Evolutionary conservation across 2,888 invertebrate species (phyloP), one percentile per base, ranked within the genome.

Genomic region (Osedax fenrisi): DNA sequence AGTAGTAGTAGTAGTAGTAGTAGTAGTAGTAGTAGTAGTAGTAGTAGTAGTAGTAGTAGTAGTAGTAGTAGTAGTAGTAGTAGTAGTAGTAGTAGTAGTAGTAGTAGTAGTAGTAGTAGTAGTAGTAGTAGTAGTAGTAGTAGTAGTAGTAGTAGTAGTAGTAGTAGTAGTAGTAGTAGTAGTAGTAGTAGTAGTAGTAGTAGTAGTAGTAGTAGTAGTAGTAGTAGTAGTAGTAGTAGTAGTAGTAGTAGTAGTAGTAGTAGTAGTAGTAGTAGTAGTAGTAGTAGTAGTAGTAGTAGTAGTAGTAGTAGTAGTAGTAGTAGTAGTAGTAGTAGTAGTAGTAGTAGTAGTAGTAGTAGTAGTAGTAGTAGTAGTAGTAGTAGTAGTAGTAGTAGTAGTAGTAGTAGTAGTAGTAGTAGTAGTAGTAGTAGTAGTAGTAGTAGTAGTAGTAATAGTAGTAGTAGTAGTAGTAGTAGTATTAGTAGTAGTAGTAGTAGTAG

Each of bases 61-160:
- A 71, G 71, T 71, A 71, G 71, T 71, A 71, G 71, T 71, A 71
- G 61, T 71, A 71, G 62, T 56, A 71, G 61, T 71, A 71, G 61
- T 71, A 71, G 61, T 71, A 71, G 61, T 71, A 71, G 10, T 61
- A 61, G 26, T 75, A 75, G 27, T 75, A 75, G 25, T 75, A 75
- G 74, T 75, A 75, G 74, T 75, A 75, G 27, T 75, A 61, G 74
- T 75, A 75, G 27, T 75, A 75, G 23, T 75, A 75, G 25, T 75
- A 75, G 27, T 75, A 75, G 27, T 75, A 75, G 74, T 75, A 75
- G 27, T 75, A 75, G 27, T 75, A 75, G 27, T 75, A 62, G 27
- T 75, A 75, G 27, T 75, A 75, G 27, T 75, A 75, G 74, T 75
- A 75, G 74, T 75, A 59, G 74, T 75, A 75, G 27, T 75, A 75